A percentile compares a stretch with the other conserved stretches of the same genome.
Evolutionary conservation across 2,113 vertebrate genomes (phyloP).

Genomic region (Erinaceus europaeus): DNA sequence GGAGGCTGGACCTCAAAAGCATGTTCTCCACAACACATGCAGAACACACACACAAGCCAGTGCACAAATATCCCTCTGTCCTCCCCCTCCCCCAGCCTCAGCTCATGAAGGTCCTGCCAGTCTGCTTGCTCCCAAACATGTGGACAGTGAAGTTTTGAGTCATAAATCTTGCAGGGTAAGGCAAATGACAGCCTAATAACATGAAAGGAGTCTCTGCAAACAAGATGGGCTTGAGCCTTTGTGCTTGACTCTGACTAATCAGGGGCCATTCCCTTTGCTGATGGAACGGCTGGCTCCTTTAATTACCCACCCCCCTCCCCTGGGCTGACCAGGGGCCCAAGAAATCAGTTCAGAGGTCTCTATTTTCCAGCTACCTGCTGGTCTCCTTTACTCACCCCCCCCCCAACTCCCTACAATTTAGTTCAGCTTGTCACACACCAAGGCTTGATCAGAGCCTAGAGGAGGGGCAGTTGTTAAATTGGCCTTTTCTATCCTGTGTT

Average conservation of each 20-base stretch:
- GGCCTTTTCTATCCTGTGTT: background rate
- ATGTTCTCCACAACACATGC: background rate
- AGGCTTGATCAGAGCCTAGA: constrained; percentile 44
- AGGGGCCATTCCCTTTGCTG: constrained; percentile 77
- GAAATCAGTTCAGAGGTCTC: constrained; percentile 73
- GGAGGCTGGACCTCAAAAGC: background rate
- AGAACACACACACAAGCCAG: too few species aligned
- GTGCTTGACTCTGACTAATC: constrained; percentile 86
- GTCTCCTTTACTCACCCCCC: constrained; percentile 49
- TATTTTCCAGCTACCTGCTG: background rate
- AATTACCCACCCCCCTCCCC: constrained; percentile 78
- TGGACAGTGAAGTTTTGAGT: constrained; percentile 69
- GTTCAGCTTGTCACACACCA: constrained; percentile 53
- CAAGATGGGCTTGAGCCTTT: constrained; percentile 83
- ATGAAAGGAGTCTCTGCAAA: constrained; percentile 83
- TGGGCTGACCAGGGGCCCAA: constrained; percentile 76
- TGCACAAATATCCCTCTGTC: too few species aligned
- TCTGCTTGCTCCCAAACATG: background rate
- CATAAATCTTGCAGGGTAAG: constrained; percentile 80
- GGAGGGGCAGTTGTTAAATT: background rate
- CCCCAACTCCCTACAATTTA: constrained; percentile 62
- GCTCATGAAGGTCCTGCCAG: too few species aligned
- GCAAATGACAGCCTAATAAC: constrained; percentile 82
- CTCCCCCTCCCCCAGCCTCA: too few species aligned
- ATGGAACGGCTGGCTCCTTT: constrained; percentile 74